Conservation (phyloP, 2,113 vertebrate genomes). For the Hucho hucho region DNA sequence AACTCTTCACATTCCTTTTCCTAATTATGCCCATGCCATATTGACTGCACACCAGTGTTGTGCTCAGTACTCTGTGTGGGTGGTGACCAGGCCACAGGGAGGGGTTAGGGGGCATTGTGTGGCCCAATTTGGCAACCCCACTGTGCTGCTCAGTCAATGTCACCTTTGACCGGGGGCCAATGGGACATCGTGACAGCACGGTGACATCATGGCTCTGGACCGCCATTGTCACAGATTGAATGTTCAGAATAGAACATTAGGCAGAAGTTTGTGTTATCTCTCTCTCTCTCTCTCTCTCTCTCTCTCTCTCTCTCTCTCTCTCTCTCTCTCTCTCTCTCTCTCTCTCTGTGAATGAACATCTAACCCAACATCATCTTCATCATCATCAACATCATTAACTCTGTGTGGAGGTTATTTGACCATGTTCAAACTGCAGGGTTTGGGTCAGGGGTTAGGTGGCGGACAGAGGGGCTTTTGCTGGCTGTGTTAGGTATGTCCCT, state of each 20-base stretch:
- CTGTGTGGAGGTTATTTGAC: neutral
- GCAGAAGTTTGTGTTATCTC: neutral
- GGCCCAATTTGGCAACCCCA: neutral
- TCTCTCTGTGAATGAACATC: neutral
- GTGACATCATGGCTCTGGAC: constrained; percentile 5
- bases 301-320: neutral
- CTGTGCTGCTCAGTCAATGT: neutral
- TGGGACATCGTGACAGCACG: neutral
- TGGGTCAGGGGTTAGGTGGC: neutral
- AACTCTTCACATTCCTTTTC: neutral
- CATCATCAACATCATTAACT: constrained; percentile 9
- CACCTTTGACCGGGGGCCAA: constrained; percentile 15
- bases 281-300: neutral
- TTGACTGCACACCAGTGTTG: neutral
- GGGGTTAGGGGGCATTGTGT: neutral
- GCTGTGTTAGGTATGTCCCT: neutral
- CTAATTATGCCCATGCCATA: neutral
- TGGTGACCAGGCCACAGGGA: neutral
- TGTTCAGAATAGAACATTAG: neutral
- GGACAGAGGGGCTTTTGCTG: neutral
- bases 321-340: neutral
- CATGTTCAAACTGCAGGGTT: neutral
- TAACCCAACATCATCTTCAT: neutral
- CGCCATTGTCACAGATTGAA: neutral
- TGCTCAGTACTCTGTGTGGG: neutral